A percentile compares a stretch with the other conserved stretches of the same genome.
phyloP scores from a whole-genome alignment of 2,113 vertebrate genomes.

The Bagarius yarrelli region DNA sequence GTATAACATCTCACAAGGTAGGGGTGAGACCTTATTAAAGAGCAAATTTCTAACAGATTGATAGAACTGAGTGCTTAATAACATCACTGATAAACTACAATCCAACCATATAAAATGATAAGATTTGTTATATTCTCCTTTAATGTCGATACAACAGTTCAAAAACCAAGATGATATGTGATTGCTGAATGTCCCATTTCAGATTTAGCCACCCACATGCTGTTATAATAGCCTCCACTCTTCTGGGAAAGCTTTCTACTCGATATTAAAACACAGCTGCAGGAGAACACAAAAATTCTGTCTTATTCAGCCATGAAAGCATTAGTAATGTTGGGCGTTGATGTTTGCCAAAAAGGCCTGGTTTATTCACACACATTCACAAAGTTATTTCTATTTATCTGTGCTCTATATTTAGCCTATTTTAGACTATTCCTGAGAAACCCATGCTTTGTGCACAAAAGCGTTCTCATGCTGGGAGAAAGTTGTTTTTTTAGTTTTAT shows the following conservation, averaged over 20 bases:
- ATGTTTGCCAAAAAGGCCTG: neutral
- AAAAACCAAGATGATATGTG: neutral
- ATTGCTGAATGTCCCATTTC: neutral
- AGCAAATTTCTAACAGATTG: neutral
- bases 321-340: too few species aligned
- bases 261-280: neutral
- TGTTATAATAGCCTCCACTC: neutral
- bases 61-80: neutral
- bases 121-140: neutral
- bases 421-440: neutral
- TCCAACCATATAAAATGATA: neutral
- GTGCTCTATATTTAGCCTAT: neutral
- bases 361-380: neutral
- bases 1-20: neutral
- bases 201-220: neutral
- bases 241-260: neutral
- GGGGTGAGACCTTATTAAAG: too few species aligned
- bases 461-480: neutral
- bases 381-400: neutral
- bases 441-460: neutral
- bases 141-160: neutral
- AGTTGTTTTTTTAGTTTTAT: neutral
- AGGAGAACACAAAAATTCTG: neutral
- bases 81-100: neutral
- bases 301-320: neutral